phyloP scores from a whole-genome alignment of 2,113 vertebrate species.

The Gallinago media region DNA sequence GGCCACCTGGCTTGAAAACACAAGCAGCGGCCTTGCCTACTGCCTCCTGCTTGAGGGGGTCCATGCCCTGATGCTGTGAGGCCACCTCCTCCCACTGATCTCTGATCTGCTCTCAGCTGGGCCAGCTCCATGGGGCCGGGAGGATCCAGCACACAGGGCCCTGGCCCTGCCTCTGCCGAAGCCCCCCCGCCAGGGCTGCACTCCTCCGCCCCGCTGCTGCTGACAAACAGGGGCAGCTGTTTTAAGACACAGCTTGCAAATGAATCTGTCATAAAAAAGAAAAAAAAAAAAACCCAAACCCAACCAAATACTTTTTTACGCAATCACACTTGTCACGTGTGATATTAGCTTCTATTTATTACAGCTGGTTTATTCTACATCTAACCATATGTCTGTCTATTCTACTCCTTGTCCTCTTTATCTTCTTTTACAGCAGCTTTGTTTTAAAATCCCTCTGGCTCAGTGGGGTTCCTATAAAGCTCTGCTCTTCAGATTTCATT shows the following conservation, averaged over 20 bases:
- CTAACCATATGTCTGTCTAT: neutral
- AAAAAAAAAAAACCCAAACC: no score
- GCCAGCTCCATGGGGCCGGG: neutral
- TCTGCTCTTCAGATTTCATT: neutral
- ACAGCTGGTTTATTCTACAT: neutral
- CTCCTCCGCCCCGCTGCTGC: neutral
- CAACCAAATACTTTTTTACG: neutral
- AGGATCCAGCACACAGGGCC: neutral
- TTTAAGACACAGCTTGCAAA: neutral
- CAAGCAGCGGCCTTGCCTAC: neutral
- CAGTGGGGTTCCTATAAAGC: neutral
- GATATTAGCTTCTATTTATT: neutral
- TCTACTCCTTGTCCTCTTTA: neutral
- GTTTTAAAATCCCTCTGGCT: neutral
- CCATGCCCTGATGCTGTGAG: neutral
- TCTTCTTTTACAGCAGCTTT: neutral
- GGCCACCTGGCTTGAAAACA: neutral
- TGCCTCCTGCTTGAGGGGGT: rapidly evolving
- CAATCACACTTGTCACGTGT: neutral
- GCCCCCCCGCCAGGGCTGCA: neutral
- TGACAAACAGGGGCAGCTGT: neutral
- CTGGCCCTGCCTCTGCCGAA: neutral
- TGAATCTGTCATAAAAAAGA: neutral
- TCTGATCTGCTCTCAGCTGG: neutral
- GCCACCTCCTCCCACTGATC: neutral